phyloP scores from a whole-genome alignment of 2,888 invertebrate species.

The Pachliopta kotzebuea region DNA sequence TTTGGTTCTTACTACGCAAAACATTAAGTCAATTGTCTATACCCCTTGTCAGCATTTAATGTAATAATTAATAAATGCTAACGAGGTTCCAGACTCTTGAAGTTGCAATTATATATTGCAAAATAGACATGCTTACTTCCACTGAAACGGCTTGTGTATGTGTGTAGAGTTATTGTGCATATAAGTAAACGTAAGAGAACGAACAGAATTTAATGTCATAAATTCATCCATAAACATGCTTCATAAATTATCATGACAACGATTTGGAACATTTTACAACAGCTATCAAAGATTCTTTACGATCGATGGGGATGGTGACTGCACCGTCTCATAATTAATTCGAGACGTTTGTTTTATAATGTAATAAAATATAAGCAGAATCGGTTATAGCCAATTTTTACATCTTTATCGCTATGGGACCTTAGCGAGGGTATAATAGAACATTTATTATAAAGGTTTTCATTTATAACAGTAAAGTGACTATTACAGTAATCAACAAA shows the following conservation, averaged over 20 bases:
- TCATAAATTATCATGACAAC: constrained; percentile 79
- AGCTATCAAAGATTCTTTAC: constrained; percentile 75
- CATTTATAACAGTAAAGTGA: constrained; percentile 44
- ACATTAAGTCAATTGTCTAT: too few relatives aligned
- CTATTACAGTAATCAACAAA: background rate
- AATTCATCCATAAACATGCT: constrained; percentile 76
- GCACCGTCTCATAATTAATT: constrained; percentile 75
- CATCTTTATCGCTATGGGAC: constrained; percentile 48
- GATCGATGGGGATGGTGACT: constrained; percentile 72
- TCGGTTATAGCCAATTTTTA: constrained; percentile 54
- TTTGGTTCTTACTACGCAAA: too few relatives aligned
- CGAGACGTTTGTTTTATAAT: constrained; percentile 79
- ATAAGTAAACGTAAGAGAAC: constrained; percentile 29
- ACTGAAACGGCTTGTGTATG: background rate
- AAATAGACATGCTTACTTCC: too few relatives aligned
- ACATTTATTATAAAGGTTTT: constrained; percentile 58
- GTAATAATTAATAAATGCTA: too few relatives aligned
- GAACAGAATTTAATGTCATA: constrained; percentile 54
- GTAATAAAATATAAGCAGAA: constrained; percentile 72
- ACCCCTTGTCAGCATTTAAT: too few relatives aligned
- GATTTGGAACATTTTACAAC: constrained; percentile 79
- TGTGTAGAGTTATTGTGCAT: constrained; percentile 4
- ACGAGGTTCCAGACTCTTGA: too few relatives aligned
- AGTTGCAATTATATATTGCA: too few relatives aligned
- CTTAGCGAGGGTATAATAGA: constrained; percentile 47